These are phyloP conservation scores for Cherax destructor DNA, from an alignment of 1,140 invertebrate species.

Conservation along the genomic window DNA sequence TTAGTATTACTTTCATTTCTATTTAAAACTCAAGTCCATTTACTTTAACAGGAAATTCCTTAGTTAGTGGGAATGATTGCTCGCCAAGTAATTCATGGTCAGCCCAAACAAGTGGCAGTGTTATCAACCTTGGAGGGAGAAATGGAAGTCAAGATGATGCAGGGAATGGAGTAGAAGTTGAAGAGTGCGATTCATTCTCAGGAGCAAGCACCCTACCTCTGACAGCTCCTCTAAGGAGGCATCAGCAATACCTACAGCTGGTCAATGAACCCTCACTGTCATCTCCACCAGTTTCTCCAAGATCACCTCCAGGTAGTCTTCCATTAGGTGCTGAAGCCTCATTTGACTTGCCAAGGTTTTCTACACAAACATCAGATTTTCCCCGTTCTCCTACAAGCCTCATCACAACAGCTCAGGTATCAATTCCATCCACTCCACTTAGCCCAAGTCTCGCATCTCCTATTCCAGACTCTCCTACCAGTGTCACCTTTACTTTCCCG, in stretches of 20 bases:
- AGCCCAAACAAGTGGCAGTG: conserved; percentile 16
- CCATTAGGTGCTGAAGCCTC: not conserved
- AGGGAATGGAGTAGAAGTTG: conserved; percentile 18
- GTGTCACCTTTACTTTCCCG: conserved; percentile 66
- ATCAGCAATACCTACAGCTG: conserved; percentile 62
- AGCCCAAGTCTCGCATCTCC: conserved; percentile 28
- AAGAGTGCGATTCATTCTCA: conserved; percentile 61
- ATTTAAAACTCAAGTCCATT: not conserved
- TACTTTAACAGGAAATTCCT: conserved; percentile 15
- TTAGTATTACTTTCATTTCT: too few species aligned
- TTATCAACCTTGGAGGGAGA: conserved; percentile 32
- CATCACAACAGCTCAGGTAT: not conserved
- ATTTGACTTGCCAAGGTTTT: conserved; percentile 19
- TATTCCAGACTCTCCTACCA: conserved; percentile 47
- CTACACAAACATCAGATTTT: not conserved
- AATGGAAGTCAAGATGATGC: conserved; percentile 11
- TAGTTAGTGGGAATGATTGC: conserved; percentile 17
- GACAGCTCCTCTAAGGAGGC: conserved; percentile 49
- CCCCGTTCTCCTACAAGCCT: not conserved
- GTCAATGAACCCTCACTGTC: conserved; percentile 54
- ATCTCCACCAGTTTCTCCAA: conserved; percentile 46
- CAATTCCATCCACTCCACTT: conserved; percentile 34
- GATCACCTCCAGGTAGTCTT: conserved; percentile 8
- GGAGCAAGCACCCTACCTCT: conserved; percentile 61
- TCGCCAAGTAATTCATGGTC: conserved; percentile 25